Evolutionary conservation across 2,888 invertebrate species (phyloP).

Genomic region (Heteromyza rotundicornis): DNA sequence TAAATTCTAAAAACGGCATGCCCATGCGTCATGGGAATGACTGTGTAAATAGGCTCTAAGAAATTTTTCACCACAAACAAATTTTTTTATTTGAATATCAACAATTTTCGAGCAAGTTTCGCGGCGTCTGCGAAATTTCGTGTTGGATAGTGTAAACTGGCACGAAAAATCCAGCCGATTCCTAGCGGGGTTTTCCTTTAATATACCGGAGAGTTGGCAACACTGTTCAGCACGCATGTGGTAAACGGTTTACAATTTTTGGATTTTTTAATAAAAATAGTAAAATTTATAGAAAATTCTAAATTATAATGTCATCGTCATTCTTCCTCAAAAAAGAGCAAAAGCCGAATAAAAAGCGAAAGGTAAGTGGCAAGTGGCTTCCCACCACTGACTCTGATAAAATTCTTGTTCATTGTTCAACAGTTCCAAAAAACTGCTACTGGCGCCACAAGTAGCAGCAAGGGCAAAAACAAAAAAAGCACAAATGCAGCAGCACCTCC

Average conservation of each 20-base stretch:
- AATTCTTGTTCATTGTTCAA: not conserved
- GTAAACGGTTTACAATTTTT: not conserved
- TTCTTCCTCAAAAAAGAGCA: constrained; percentile 70
- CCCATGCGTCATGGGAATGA: too few relatives aligned
- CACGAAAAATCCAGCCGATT: too few relatives aligned
- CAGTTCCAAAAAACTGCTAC: not conserved
- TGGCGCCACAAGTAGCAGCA: not conserved
- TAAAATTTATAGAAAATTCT: constrained; percentile 18
- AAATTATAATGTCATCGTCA: constrained; percentile 62
- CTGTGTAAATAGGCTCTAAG: too few relatives aligned
- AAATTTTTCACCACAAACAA: too few relatives aligned
- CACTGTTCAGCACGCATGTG: too few relatives aligned
- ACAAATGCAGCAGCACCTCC: constrained; percentile 43
- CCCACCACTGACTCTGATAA: not conserved
- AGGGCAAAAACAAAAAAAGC: constrained; percentile 35
- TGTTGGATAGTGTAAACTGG: too few relatives aligned
- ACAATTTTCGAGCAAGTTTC: too few relatives aligned
- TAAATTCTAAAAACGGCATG: too few relatives aligned
- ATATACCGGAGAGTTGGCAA: too few relatives aligned
- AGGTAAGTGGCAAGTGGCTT: constrained; percentile 59
- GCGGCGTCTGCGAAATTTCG: too few relatives aligned
- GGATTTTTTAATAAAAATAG: not conserved
- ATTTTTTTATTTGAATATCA: too few relatives aligned
- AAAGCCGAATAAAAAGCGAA: constrained; percentile 66
- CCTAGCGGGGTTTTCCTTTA: too few relatives aligned